Percentiles rank a stretch among this genome's conserved stretches.
phyloP scores from a whole-genome alignment of 2,888 invertebrate species.

The Fragum sueziense region DNA sequence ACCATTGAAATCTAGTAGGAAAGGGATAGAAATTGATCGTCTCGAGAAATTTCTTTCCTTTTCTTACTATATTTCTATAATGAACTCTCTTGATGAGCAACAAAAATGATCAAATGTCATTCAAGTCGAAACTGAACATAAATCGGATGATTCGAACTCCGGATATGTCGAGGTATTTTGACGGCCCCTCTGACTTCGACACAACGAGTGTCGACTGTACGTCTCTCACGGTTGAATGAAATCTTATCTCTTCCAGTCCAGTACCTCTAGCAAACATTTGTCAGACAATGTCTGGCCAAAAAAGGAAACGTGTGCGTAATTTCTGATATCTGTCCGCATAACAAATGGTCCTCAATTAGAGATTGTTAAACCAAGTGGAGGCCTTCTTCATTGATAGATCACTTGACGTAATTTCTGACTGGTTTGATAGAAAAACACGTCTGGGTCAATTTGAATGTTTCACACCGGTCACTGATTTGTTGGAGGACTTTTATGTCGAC shows the following conservation, averaged over 20 bases:
- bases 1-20: no score
- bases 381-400: background rate
- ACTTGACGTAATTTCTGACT: background rate
- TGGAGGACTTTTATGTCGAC: no score
- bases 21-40: no score
- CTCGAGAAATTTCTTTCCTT: no score
- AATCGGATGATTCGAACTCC: no score
- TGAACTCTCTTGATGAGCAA: no score
- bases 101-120: no score
- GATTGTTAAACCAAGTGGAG: background rate
- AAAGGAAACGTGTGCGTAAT: background rate
- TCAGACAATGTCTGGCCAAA: conserved; percentile 2
- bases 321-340: background rate
- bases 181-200: no score
- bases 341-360: background rate
- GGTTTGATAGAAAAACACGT: background rate
- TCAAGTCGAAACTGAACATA: no score
- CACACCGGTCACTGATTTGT: no score
- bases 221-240: conserved; percentile 1
- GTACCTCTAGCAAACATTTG: background rate
- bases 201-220: background rate
- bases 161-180: no score
- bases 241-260: background rate
- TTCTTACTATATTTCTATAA: no score
- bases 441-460: background rate